Evolutionary conservation across 2,888 invertebrate genomes (phyloP).

Genomic region (Drosophila ezoana): DNA sequence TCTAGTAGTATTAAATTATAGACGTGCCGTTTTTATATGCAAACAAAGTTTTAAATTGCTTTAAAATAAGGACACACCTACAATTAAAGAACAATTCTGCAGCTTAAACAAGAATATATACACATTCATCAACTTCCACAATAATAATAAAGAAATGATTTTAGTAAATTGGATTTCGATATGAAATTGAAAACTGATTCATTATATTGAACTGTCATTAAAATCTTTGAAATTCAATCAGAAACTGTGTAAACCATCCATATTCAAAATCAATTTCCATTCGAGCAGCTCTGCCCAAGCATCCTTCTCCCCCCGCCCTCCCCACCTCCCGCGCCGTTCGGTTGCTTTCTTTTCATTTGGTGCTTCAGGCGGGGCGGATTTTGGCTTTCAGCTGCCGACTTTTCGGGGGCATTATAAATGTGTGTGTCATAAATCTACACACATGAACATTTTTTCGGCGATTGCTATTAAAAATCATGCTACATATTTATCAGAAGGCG

Average conservation of each 20-base stretch:
- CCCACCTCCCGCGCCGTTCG: background rate
- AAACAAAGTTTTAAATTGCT: too few species aligned
- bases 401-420: conserved; percentile 56
- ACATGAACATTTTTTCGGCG: conserved; percentile 46
- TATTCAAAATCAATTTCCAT: conserved; percentile 58
- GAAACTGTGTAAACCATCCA: conserved; percentile 33
- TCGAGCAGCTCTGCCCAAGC: conserved; percentile 3
- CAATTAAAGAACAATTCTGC: too few species aligned
- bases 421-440: conserved; percentile 76
- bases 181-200: conserved; percentile 47
- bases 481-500: conserved; percentile 60
- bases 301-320: background rate
- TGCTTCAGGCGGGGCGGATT: background rate
- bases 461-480: conserved; percentile 66
- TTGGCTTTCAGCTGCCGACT: conserved; percentile 33
- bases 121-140: background rate
- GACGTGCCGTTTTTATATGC: too few species aligned
- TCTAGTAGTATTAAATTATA: too few species aligned
- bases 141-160: conserved; percentile 4
- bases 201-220: conserved; percentile 63
- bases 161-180: conserved; percentile 41
- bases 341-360: conserved; percentile 35
- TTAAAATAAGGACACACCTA: too few species aligned
- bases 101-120: too few species aligned
- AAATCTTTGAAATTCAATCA: conserved; percentile 57